Percentiles rank a stretch among this genome's conserved stretches.
Evolutionary conservation across 1,140 invertebrate species (phyloP).

Genomic region (Cotesia glomerata): DNA sequence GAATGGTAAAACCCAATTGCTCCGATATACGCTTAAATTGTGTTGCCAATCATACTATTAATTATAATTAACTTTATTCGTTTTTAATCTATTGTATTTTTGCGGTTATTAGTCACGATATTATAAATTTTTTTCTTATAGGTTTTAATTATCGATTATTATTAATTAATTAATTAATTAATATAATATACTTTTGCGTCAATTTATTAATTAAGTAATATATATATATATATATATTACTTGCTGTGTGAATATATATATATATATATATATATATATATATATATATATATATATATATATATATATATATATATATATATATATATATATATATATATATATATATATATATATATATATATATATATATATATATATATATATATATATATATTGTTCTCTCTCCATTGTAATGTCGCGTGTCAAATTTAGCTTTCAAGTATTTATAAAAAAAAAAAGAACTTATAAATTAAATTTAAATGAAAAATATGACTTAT

Average conservation of each 20-base stretch:
- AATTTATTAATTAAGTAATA: slow-evolving; percentile 26
- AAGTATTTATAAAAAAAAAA: background rate
- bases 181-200: slow-evolving; percentile 11
- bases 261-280: slow-evolving; percentile 5
- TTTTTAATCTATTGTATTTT: slow-evolving; percentile 42
- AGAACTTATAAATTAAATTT: too few relatives aligned
- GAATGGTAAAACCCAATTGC: slow-evolving; percentile 44
- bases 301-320: slow-evolving; percentile 22
- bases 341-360: slow-evolving; percentile 22
- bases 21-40: slow-evolving; percentile 58
- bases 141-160: slow-evolving; percentile 1
- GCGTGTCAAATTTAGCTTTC: slow-evolving; percentile 3
- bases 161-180: too few relatives aligned
- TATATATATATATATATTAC: slow-evolving; percentile 21
- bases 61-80: slow-evolving; percentile 51
- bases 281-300: slow-evolving; percentile 14
- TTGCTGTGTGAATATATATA: slow-evolving; percentile 17
- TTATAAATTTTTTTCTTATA: slow-evolving; percentile 13
- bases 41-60: slow-evolving; percentile 56
- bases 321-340: slow-evolving; percentile 19
- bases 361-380: slow-evolving; percentile 18
- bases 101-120: slow-evolving; percentile 36
- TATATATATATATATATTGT: slow-evolving; percentile 14
- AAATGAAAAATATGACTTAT: background rate
- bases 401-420: slow-evolving; percentile 13